Percentiles rank a stretch among this genome's conserved stretches.
These are phyloP conservation scores for Paramormyrops hopkinsi DNA, from an alignment of 2,797 vertebrate species.

Conservation along the genomic window DNA sequence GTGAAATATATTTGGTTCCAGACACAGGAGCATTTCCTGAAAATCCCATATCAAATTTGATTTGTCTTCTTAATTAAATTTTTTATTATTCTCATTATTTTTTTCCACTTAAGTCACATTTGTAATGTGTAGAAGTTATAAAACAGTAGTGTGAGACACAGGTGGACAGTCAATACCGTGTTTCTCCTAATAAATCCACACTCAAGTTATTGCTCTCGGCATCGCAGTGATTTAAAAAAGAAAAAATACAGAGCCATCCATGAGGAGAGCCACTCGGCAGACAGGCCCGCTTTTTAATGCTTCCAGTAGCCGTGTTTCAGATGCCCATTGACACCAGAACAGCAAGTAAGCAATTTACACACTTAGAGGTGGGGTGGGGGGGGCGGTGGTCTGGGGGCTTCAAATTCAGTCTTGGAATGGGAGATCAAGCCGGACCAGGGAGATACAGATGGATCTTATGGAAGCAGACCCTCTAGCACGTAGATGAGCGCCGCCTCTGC, in stretches of 20 bases:
- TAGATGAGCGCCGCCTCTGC: constrained; percentile 72
- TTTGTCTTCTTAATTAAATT: background rate
- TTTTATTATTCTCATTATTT: background rate
- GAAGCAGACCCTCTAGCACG: constrained; percentile 45
- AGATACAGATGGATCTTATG: background rate
- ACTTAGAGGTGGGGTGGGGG: background rate
- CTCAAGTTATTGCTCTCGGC: constrained; percentile 19
- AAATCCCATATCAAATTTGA: constrained; percentile 9
- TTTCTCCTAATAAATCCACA: background rate
- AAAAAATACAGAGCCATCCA: background rate
- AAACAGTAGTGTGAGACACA: background rate
- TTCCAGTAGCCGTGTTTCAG: background rate
- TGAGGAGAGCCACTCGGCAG: constrained; percentile 26
- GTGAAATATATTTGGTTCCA: background rate
- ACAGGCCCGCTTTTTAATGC: constrained; percentile 14
- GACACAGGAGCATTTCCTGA: background rate
- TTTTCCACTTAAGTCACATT: constrained; percentile 4
- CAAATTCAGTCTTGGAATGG: constrained; percentile 19
- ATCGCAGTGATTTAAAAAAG: background rate
- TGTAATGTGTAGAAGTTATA: background rate
- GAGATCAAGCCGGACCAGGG: background rate
- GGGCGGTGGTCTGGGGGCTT: background rate
- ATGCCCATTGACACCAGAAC: constrained; percentile 21
- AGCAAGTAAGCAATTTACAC: constrained; percentile 15
- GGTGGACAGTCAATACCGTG: background rate